Conservation (phyloP, 1,140 invertebrate species). For the Drosophila oshimai region DNA sequence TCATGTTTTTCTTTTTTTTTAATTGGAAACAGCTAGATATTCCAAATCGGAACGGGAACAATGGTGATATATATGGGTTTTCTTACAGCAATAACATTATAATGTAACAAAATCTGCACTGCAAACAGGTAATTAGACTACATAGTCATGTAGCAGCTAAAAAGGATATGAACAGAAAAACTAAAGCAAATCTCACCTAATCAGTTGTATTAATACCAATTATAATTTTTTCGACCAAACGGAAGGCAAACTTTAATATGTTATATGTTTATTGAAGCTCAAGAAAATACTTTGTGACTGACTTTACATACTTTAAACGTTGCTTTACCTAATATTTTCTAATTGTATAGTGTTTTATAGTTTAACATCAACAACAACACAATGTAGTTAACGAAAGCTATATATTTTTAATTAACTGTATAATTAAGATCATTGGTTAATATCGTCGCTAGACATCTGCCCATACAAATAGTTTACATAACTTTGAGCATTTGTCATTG, state of each 20-base stretch:
- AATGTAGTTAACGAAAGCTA: conserved; percentile 32
- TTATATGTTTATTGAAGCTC: conserved; percentile 5
- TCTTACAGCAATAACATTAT: not conserved
- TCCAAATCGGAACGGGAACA: not conserved
- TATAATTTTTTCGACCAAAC: not conserved
- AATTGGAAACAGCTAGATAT: not conserved
- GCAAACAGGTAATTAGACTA: not conserved
- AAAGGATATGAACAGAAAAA: too few relatives aligned
- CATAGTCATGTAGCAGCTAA: not conserved
- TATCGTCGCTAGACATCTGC: conserved; percentile 13
- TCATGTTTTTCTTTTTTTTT: not conserved
- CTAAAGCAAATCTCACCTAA: not conserved
- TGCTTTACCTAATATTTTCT: conserved; percentile 32
- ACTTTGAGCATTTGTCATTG: conserved; percentile 23
- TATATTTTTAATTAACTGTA: conserved; percentile 25
- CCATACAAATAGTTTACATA: conserved; percentile 18
- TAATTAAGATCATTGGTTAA: conserved; percentile 25
- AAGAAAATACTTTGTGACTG: conserved; percentile 33
- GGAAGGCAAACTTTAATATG: not conserved
- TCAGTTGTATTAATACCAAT: not conserved
- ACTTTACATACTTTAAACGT: conserved; percentile 34
- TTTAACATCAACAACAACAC: conserved; percentile 43
- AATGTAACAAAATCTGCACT: not conserved
- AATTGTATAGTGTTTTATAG: conserved; percentile 25
- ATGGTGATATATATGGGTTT: too few relatives aligned